Percentiles rank a stretch among this genome's conserved stretches.
Conservation (phyloP, 2,113 vertebrate genomes). For the Glareola pratincola region DNA sequence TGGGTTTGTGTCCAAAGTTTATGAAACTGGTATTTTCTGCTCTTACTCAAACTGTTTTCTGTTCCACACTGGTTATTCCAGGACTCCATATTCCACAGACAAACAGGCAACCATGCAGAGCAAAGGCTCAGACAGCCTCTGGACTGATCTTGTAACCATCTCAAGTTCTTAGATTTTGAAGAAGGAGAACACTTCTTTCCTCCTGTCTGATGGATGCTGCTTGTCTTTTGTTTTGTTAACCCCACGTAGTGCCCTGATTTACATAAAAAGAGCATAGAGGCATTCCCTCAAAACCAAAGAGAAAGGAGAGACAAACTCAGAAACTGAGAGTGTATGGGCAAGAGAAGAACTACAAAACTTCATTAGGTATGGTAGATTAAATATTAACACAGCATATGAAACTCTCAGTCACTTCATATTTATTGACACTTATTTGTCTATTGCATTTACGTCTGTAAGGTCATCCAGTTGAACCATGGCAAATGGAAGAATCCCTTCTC, state of each 20-base stretch:
- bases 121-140: background rate
- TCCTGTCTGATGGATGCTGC: background rate
- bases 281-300: background rate
- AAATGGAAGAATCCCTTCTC: constrained; percentile 24
- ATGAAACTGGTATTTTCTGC: background rate
- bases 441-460: background rate
- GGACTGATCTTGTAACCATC: background rate
- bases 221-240: background rate
- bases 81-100: background rate
- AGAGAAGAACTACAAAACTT: constrained; percentile 32
- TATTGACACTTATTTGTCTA: background rate
- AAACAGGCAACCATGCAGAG: background rate
- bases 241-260: background rate
- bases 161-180: background rate
- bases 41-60: background rate
- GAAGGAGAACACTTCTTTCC: background rate
- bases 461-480: background rate
- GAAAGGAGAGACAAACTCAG: background rate
- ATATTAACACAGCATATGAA: constrained; percentile 8
- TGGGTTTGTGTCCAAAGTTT: background rate
- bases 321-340: background rate
- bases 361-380: background rate
- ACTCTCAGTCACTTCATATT: constrained; percentile 12
- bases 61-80: background rate
- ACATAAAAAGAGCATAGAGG: background rate